phyloP scores from a whole-genome alignment of 1,140 invertebrate genomes.

The Rhopalosiphum maidis region DNA sequence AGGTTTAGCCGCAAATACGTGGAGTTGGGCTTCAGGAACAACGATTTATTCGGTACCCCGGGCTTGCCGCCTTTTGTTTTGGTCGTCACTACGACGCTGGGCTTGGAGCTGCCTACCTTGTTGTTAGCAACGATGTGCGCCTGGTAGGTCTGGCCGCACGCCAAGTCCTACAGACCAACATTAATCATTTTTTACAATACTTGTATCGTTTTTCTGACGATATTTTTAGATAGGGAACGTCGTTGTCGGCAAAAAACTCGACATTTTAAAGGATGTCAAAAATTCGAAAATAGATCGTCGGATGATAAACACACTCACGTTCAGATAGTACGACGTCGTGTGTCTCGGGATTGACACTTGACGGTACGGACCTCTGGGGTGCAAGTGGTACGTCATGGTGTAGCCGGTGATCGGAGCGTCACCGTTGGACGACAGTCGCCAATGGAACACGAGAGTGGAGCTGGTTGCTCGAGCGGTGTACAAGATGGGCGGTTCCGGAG shows the following conservation, averaged over 20 bases:
- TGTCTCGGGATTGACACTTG: slow-evolving; percentile 72
- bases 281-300: neutral
- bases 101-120: slow-evolving; percentile 74
- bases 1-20: slow-evolving; percentile 76
- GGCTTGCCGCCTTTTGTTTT: slow-evolving; percentile 76
- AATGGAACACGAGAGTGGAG: slow-evolving; percentile 74
- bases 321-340: slow-evolving; percentile 72
- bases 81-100: slow-evolving; percentile 73
- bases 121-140: slow-evolving; percentile 75
- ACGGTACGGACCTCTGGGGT: slow-evolving; percentile 68
- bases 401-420: slow-evolving; percentile 73
- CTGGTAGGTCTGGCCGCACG: slow-evolving; percentile 78
- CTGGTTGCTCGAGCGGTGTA: slow-evolving; percentile 76
- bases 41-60: slow-evolving; percentile 70
- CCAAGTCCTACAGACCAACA: slow-evolving; percentile 65
- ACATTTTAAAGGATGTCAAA: neutral
- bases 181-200: neutral
- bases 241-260: neutral
- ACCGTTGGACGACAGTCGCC: slow-evolving; percentile 75
- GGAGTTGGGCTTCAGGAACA: slow-evolving; percentile 73
- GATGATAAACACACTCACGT: slow-evolving; percentile 64
- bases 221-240: too few relatives aligned
- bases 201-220: neutral
- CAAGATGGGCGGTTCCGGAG: slow-evolving; percentile 72
- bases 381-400: slow-evolving; percentile 72